Evolutionary conservation across 1,140 invertebrate genomes (phyloP).

Genomic region (Saccostrea glomerata): DNA sequence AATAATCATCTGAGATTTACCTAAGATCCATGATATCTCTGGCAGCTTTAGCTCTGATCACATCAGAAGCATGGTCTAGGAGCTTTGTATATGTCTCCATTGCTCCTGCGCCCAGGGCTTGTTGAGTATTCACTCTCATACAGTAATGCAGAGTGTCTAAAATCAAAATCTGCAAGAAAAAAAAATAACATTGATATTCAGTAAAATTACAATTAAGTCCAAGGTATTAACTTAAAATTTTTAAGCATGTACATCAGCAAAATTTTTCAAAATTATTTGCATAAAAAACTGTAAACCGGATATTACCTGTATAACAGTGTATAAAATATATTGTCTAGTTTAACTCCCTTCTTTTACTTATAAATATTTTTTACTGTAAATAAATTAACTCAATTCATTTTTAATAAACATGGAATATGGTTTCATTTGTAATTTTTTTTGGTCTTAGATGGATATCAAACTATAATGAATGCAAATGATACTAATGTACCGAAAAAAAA

Average conservation of each 20-base stretch:
- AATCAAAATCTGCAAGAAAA: conserved; percentile 72
- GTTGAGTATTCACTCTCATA: conserved; percentile 74
- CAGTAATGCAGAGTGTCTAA: conserved; percentile 79
- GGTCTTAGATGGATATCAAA: too few relatives aligned
- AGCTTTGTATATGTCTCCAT: conserved; percentile 77
- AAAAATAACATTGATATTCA: background rate
- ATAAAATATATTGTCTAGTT: too few relatives aligned
- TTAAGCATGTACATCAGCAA: too few relatives aligned
- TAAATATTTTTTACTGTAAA: background rate
- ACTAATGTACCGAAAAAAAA: too few relatives aligned
- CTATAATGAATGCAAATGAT: too few relatives aligned
- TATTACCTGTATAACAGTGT: too few relatives aligned
- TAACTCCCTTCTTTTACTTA: too few relatives aligned
- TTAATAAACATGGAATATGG: too few relatives aligned
- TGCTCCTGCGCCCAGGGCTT: conserved; percentile 73
- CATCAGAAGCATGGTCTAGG: conserved; percentile 66
- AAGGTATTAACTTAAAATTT: too few relatives aligned
- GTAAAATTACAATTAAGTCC: background rate
- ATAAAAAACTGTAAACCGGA: too few relatives aligned
- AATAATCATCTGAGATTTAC: conserved; percentile 55
- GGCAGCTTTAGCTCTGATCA: conserved; percentile 77
- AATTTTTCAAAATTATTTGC: too few relatives aligned
- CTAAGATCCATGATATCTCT: conserved; percentile 79
- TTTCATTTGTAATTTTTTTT: too few relatives aligned
- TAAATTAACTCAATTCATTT: background rate